phyloP scores from a whole-genome alignment of 2,797 vertebrate genomes.

The Acrossocheilus fasciatus region DNA sequence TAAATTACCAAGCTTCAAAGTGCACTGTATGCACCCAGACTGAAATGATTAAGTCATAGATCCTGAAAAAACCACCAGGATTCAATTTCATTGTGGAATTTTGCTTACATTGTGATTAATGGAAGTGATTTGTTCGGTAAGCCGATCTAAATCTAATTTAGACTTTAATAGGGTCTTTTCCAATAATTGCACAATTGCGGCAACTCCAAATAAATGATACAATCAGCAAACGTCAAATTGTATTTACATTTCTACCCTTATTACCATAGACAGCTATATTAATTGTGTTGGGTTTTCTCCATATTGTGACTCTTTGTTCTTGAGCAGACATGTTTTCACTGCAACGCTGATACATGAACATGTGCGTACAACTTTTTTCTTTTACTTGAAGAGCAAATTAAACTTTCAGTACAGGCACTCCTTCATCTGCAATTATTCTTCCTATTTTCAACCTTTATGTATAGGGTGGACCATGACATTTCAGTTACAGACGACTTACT shows the following conservation, averaged over 20 bases:
- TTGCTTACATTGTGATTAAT: constrained; percentile 24
- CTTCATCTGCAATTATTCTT: neutral
- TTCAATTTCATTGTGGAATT: constrained; percentile 21
- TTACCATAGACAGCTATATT: neutral
- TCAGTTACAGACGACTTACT: constrained; percentile 24
- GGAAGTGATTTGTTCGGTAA: neutral
- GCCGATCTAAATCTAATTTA: constrained; percentile 32
- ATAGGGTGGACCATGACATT: constrained; percentile 46
- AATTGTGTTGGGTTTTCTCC: neutral
- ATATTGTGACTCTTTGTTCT: neutral
- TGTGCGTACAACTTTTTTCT: neutral
- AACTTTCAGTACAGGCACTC: neutral
- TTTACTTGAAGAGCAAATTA: constrained; percentile 15
- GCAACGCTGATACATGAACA: neutral
- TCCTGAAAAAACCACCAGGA: neutral
- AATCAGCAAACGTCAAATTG: constrained; percentile 12
- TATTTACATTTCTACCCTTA: constrained; percentile 7
- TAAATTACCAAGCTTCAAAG: constrained; percentile 71
- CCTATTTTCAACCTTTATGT: constrained; percentile 20
- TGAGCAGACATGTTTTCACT: neutral
- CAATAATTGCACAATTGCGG: constrained; percentile 30
- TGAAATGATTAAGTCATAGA: constrained; percentile 53
- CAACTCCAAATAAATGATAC: constrained; percentile 35
- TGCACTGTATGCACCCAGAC: constrained; percentile 45
- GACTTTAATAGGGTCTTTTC: constrained; percentile 20